A percentile compares a stretch with the other conserved stretches of the same genome.
These are phyloP conservation scores for Rana temporaria DNA, from an alignment of 2,113 vertebrate species.

Conservation along the genomic window DNA sequence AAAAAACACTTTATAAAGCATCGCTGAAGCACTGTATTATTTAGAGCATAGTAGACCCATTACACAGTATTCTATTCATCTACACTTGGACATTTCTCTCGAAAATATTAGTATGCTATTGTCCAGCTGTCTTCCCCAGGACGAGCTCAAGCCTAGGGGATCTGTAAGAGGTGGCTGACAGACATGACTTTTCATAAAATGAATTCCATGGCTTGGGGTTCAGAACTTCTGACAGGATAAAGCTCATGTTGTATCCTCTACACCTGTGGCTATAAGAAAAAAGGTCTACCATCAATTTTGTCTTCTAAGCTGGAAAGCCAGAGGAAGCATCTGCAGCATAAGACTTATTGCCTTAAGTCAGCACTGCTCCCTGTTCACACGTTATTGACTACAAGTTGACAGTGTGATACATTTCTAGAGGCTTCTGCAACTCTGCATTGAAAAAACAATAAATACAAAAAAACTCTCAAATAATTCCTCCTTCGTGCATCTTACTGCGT, in stretches of 20 bases:
- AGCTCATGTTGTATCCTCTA: neutral
- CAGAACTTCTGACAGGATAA: neutral
- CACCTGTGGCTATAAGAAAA: conserved; percentile 23
- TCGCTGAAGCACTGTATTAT: no score
- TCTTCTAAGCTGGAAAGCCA: conserved; percentile 6
- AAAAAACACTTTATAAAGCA: no score
- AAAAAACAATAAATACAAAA: conserved; percentile 37
- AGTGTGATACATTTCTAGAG: neutral
- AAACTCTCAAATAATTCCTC: no score
- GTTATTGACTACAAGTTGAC: neutral
- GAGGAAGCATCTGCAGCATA: neutral
- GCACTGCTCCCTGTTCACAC: conserved; percentile 11
- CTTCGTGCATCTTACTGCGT: no score
- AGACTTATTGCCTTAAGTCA: conserved; percentile 1
- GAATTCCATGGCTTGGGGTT: neutral
- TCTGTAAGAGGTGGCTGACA: neutral
- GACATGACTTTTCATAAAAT: conserved; percentile 14
- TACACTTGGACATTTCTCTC: no score
- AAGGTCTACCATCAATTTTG: conserved; percentile 2
- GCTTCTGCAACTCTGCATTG: neutral
- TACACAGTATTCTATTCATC: no score
- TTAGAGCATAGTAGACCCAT: no score
- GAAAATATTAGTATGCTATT: neutral
- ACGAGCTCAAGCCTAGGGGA: neutral
- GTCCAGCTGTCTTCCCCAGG: conserved; percentile 6